Evolutionary conservation across 2,888 invertebrate species (phyloP), one percentile per base, ranked within the genome.

Genomic region (Hartigia nigra): DNA sequence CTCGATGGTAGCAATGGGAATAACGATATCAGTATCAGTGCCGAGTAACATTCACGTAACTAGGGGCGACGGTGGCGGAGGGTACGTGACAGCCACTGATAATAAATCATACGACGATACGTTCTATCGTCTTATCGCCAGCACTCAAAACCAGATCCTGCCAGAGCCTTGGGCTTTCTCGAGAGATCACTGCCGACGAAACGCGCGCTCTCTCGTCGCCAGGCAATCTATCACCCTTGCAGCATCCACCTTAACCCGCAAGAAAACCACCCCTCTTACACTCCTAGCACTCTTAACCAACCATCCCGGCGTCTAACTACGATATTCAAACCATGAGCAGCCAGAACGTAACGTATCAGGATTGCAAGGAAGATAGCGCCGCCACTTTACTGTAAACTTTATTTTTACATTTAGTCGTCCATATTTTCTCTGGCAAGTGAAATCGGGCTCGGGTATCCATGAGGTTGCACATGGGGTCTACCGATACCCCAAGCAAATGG

Each of bases 31-130:
- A 55, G 14, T 55, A 55, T 55, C 55, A 55, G 55, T 23, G 55
- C 55, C 55, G 55, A 23, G 55, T 55, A 55, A 23, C 55, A 23
- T 55, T 55, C 55, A 14, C 55, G 55, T 55, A 55, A 55, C 55
- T 55, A 82, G 81, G 83, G 82, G 83, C 83, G 82, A 34, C 32
- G n/a, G 84, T 82, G 84, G 85, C 82, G 81, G 85, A 74, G 78
- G 78, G 76, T 76, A 76, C 31, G 84, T 85, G 86, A 87, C 86
- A 87, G 86, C 85, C 81, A 83, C 84, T 85, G 86, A 89, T 89
- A 89, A 90, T 90, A 89, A 90, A 90, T 90, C 90, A 90, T 89
- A 85, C 86, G 89, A 89, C 89, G 90, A 89, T 89, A 89, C 89
- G 88, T 89, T 88, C 87, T 88, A 89, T 88, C 88, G 86, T 87